These are phyloP conservation scores for Pelodytes ibericus DNA, from an alignment of 2,797 vertebrate genomes.

Conservation along the genomic window DNA sequence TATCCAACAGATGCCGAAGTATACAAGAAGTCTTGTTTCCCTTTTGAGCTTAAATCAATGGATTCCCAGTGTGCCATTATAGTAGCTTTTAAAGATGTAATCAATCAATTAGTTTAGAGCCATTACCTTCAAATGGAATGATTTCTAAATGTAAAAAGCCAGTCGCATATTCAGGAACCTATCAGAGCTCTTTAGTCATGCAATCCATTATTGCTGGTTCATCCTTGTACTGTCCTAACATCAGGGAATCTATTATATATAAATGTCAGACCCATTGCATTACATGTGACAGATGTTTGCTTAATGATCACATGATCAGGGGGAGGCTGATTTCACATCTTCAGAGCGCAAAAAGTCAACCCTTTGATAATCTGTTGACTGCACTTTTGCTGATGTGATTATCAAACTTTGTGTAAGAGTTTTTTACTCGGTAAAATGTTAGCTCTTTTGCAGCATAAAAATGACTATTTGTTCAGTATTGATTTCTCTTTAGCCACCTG, in stretches of 20 bases:
- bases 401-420: no score
- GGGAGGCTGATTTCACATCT: no score
- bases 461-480: no score
- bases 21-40: background rate
- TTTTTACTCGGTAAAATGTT: no score
- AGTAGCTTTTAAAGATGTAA: background rate
- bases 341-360: no score
- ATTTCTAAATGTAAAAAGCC: background rate
- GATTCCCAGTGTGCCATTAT: background rate
- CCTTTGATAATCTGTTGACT: no score
- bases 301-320: no score
- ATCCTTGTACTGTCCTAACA: background rate
- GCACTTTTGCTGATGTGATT: no score
- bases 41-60: background rate
- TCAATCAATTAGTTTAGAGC: background rate
- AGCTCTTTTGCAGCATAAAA: no score
- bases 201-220: background rate
- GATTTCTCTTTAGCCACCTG: no score
- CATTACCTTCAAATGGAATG: background rate
- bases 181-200: background rate
- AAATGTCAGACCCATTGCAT: background rate
- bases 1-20: no score
- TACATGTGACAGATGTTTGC: background rate
- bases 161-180: background rate
- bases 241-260: background rate